Conservation (phyloP, 2,797 vertebrate species). For the Petrocephalus schoutedeni region DNA sequence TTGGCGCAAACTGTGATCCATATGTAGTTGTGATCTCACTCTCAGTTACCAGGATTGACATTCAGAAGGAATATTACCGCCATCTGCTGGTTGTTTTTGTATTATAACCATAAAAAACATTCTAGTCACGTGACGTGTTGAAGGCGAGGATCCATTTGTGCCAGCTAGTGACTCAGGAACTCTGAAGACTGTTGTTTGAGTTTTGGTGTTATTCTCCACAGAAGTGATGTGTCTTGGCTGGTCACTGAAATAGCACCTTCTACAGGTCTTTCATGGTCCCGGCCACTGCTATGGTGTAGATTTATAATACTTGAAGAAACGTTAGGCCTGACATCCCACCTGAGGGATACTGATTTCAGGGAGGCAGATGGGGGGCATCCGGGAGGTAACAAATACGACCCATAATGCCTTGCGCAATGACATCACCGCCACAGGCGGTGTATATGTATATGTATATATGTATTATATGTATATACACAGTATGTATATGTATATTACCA, state of each 20-base stretch:
- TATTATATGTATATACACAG: no score
- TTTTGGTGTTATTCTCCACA: background rate
- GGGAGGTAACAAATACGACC: no score
- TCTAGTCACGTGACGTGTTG: background rate
- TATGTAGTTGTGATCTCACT: no score
- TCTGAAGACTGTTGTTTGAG: background rate
- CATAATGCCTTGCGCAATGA: no score
- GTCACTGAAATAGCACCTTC: background rate
- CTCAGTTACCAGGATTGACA: background rate
- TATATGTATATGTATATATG: no score
- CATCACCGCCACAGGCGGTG: no score
- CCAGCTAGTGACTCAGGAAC: background rate
- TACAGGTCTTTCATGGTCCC: background rate
- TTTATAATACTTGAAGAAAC: background rate
- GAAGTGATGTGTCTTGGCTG: background rate
- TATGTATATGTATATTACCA: no score
- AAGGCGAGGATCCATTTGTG: background rate
- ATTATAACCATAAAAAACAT: background rate
- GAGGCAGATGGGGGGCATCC: no score
- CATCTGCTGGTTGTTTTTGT: constrained; percentile 6
- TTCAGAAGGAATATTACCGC: background rate
- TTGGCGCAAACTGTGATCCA: no score
- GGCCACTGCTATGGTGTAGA: background rate
- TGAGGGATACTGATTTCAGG: no score
- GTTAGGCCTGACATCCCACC: no score